phyloP scores from a whole-genome alignment of 2,113 vertebrate genomes.

The Bos indicus region DNA sequence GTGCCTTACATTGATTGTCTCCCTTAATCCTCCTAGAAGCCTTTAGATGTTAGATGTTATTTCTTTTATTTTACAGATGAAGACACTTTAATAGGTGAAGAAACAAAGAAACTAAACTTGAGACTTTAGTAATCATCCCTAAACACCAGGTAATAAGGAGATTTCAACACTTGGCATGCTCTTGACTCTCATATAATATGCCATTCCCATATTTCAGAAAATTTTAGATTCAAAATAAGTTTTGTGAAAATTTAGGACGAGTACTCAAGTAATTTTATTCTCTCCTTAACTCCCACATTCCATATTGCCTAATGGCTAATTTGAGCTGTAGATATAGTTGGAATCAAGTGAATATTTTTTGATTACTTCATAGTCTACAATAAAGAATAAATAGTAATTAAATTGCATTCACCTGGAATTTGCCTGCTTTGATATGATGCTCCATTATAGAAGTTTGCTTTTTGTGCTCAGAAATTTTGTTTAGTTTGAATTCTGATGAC shows the following conservation, averaged over 20 bases:
- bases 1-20: neutral
- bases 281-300: neutral
- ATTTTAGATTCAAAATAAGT: neutral
- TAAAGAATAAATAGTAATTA: neutral
- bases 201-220: neutral
- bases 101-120: neutral
- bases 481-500: slow-evolving; percentile 1
- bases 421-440: neutral
- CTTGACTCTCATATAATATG: neutral
- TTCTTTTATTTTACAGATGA: neutral
- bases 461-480: neutral
- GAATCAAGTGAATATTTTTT: neutral
- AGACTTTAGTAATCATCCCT: neutral
- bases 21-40: neutral
- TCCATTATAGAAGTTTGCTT: neutral
- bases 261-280: neutral
- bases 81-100: neutral
- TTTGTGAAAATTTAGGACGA: neutral
- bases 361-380: neutral
- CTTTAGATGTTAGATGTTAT: neutral
- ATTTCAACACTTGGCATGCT: neutral
- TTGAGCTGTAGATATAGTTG: neutral
- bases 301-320: neutral
- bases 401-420: neutral
- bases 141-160: neutral